phyloP scores from a whole-genome alignment of 1,140 invertebrate species.

The Scylla paramamosain region DNA sequence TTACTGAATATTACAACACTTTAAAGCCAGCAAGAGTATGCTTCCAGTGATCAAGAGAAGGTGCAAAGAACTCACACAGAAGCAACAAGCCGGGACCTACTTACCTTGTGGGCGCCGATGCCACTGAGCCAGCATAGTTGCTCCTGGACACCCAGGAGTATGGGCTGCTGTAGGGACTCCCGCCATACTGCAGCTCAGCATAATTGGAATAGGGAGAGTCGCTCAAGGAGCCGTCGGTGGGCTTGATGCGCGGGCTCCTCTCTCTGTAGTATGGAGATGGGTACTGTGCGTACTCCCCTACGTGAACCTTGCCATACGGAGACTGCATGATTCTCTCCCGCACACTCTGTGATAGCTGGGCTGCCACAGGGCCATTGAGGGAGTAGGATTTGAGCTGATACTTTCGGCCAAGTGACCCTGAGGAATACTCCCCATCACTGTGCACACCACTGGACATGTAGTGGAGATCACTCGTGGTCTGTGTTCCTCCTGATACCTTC shows the following conservation, averaged over 20 bases:
- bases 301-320: conserved; percentile 80
- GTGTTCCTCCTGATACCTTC: conserved; percentile 93
- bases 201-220: conserved; percentile 85
- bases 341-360: conserved; percentile 91
- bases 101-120: conserved; percentile 79
- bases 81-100: not conserved
- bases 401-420: conserved; percentile 76
- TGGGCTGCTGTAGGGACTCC: conserved; percentile 80
- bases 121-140: conserved; percentile 82
- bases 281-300: conserved; percentile 71
- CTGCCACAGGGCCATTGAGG: conserved; percentile 89
- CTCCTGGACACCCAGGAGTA: conserved; percentile 82
- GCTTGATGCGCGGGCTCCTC: conserved; percentile 75
- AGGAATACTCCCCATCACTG: conserved; percentile 77
- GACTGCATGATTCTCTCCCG: conserved; percentile 87
- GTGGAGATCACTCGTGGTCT: conserved; percentile 89
- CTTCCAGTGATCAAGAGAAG: conserved; percentile 34
- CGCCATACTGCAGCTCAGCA: conserved; percentile 81
- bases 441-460: conserved; percentile 77
- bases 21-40: conserved; percentile 54
- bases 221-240: conserved; percentile 86
- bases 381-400: conserved; percentile 85
- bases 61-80: conserved; percentile 37
- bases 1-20: conserved; percentile 41
- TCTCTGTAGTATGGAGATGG: conserved; percentile 75